phyloP scores from a whole-genome alignment of 2,113 vertebrate species.

The Xenopus laevis region DNA sequence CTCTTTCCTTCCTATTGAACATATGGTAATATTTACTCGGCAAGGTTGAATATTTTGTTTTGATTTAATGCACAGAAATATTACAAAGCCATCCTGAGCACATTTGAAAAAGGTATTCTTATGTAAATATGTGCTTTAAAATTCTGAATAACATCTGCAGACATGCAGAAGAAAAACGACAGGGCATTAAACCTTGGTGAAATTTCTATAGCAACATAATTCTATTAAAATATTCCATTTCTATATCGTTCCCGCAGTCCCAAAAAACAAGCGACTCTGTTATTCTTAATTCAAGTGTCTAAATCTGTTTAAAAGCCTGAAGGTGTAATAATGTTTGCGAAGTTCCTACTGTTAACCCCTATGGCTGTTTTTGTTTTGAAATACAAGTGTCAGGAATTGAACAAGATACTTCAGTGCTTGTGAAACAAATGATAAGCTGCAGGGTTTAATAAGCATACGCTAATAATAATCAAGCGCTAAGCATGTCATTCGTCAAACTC shows the following conservation, averaged over 20 bases:
- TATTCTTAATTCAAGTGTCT: conserved; percentile 24
- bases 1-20: not conserved
- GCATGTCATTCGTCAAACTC: conserved; percentile 8
- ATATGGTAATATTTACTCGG: not conserved
- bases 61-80: conserved; percentile 53
- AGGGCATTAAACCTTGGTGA: conserved; percentile 50
- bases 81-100: conserved; percentile 51
- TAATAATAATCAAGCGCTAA: conserved; percentile 12
- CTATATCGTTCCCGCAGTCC: conserved; percentile 1
- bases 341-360: conserved; percentile 21
- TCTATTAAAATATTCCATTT: conserved; percentile 41
- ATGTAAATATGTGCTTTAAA: conserved; percentile 64
- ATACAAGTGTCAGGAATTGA: not conserved
- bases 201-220: conserved; percentile 54
- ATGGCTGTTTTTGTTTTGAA: conserved; percentile 29
- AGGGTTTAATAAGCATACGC: conserved; percentile 25
- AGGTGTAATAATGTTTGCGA: conserved; percentile 30
- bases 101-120: conserved; percentile 56
- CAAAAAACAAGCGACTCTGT: conserved; percentile 15
- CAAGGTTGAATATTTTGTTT: conserved; percentile 2
- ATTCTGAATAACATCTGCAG: conserved; percentile 58
- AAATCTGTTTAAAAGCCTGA: conserved; percentile 8
- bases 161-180: conserved; percentile 54
- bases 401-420: conserved; percentile 1
- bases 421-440: conserved; percentile 6